These are phyloP conservation scores for Callaeas wilsoni DNA, from an alignment of 2,113 vertebrate species.

Conservation along the genomic window DNA sequence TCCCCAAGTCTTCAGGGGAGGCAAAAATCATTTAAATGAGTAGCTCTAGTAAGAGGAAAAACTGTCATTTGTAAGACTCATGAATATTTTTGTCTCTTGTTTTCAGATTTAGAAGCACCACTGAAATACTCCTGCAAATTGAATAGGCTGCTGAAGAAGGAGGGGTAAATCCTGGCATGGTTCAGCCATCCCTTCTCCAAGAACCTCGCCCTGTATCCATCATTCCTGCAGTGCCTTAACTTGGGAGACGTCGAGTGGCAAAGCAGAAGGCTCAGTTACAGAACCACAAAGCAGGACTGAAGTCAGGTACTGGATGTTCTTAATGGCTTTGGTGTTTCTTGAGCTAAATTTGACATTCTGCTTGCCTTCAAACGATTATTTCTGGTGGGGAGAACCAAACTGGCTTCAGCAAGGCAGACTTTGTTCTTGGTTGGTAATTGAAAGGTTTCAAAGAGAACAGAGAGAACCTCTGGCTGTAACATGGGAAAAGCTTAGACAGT, in stretches of 20 bases:
- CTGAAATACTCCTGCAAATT: accelerated
- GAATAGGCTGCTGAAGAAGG: background rate
- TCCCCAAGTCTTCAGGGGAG: background rate
- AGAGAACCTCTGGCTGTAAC: background rate
- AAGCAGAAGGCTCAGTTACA: background rate
- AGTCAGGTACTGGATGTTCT: background rate
- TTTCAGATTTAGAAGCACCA: background rate
- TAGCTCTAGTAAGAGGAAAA: background rate
- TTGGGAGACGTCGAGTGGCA: background rate
- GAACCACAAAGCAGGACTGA: background rate
- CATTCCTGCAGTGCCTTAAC: background rate
- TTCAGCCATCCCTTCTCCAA: background rate
- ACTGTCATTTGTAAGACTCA: background rate
- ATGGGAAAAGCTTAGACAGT: background rate
- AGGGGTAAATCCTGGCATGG: background rate
- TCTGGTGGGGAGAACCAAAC: background rate
- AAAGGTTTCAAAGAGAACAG: background rate
- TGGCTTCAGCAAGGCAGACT: background rate
- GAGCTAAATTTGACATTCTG: background rate
- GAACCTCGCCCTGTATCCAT: background rate
- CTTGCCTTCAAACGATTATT: background rate
- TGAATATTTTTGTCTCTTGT: background rate
- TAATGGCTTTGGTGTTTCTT: background rate
- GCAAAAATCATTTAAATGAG: background rate
- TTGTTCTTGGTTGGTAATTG: background rate